Evolutionary conservation across 2,797 vertebrate species (phyloP), one percentile per base, ranked within the genome.

Genomic region (Malacoctenus gilli): DNA sequence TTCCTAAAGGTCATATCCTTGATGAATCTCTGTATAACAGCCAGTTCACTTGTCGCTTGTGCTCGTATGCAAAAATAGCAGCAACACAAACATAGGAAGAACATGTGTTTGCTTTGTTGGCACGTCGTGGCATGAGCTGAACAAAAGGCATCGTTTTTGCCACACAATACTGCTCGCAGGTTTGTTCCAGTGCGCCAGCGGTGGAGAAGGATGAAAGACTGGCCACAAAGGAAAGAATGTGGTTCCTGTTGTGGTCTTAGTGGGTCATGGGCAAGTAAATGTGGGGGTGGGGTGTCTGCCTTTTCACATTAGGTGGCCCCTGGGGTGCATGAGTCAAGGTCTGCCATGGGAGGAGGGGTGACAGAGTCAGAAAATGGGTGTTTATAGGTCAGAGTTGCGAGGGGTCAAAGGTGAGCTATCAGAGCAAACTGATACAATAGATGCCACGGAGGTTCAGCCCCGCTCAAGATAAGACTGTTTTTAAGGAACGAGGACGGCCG

Each of bases 161-260:
- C 44, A 23, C 37, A 85, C 79, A 82, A 81, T 78, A 31, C 75
- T 70, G 43, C 51, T 70, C 4, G 40, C 69, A 83, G 83, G 84
- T 88, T 87, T 84, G 89, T 88, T 81, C 77, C 86, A 65, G 74
- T 77, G 64, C 51, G 59, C 47, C 40, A 34, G 62, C 8, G 11
- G 54, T 67, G 49, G 64, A 80, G 75, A 77, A 77, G 84, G 86
- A 88, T 84, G 79, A 86, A 85, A 88, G 82, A 66, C 48, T 14
- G 40, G 64, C 51, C 83, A 87, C 84, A 89, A 89, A 88, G 85
- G 81, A 83, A 89, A 87, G 86, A 88, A 89, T 88, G 85, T 73
- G 76, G 82, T 85, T 90, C 88, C 87, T 89, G 88, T 88, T 87
- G 83, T 83, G 83, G 83, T 85, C 80, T 75, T 72, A 65, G 70